Base-by-base conservation (phyloP, 1,140 invertebrate species). In the Micrasema minimum region DNA sequence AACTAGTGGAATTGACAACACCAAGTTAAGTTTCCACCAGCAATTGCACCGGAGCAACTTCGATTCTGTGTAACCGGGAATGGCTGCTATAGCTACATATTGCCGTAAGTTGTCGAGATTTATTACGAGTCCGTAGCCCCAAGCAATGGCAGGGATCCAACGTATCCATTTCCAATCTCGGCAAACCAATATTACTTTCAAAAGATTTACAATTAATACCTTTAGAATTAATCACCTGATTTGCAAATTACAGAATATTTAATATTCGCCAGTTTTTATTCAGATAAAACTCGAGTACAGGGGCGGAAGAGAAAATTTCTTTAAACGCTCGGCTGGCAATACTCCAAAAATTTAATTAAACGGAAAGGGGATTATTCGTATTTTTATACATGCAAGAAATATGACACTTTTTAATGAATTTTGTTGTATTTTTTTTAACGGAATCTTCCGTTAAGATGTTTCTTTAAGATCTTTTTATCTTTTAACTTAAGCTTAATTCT, bases 1-100 rank as follows among this genome's bases (percentile, higher is more conserved):
- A 68, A 72, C 45, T 72, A 12, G 46, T n/a, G 31, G 18, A 68
- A 57, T 72, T 68, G 71, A 72, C 71, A 67, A 68, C 46, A 41
- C 18, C 45, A 23, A 65, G 64, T 48, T 64, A 23, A 65, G 64
- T 48, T 64, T 53, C 31, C 64, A 20, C 43, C 35, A 37, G 62
- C 69, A 46, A 71, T 71, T 72, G 70, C 70, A 72, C 59, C 61
- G 65, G 51, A 67, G 26, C 70, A 66, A 62, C 53, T 67, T 66
- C 70, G 61, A 72, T 66, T 66, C 41, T 50, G 69, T 55, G 64
- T 62, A 59, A 67, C 43, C 50, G 46, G 46, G 43, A 53, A 69
- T 55, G 65, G 66, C 46, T 68, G 65, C 66, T 31, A 43, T 16
- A 31, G 31, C 43, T 61, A n/a, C n/a, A n/a, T n/a, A 69, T 69